Evolutionary conservation across 2,113 vertebrate genomes (phyloP).

Genomic region (Leucoraja erinaceus): DNA sequence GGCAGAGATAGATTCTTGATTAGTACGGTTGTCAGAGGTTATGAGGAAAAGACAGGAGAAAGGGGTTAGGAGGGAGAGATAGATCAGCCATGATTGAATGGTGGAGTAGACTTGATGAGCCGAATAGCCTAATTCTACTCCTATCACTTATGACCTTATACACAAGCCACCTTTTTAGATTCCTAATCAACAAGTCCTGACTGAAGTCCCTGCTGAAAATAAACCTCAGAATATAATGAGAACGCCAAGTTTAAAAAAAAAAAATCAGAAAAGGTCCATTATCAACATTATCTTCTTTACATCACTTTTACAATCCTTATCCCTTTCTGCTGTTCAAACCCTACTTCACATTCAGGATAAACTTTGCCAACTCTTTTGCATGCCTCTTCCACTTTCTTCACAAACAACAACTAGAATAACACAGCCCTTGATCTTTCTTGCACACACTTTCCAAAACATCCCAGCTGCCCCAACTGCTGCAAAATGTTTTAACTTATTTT

Average conservation of each 20-base stretch:
- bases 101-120: too few species aligned
- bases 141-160: too few species aligned
- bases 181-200: background rate
- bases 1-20: too few species aligned
- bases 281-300: background rate
- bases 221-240: background rate
- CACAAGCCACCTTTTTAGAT: background rate
- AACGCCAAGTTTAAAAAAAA: too few species aligned
- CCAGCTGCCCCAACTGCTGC: background rate
- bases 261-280: background rate
- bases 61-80: too few species aligned
- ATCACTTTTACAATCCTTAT: background rate
- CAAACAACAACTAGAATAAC: background rate
- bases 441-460: background rate
- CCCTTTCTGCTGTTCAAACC: background rate
- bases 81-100: too few species aligned
- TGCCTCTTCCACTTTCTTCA: background rate
- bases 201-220: background rate
- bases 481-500: background rate
- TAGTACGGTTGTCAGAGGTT: too few species aligned
- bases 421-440: background rate
- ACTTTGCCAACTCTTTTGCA: background rate
- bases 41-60: too few species aligned
- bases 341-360: background rate
- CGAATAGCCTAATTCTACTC: too few species aligned